Evolutionary conservation across 2,113 vertebrate species (phyloP).

Genomic region (Prolemur simus): DNA sequence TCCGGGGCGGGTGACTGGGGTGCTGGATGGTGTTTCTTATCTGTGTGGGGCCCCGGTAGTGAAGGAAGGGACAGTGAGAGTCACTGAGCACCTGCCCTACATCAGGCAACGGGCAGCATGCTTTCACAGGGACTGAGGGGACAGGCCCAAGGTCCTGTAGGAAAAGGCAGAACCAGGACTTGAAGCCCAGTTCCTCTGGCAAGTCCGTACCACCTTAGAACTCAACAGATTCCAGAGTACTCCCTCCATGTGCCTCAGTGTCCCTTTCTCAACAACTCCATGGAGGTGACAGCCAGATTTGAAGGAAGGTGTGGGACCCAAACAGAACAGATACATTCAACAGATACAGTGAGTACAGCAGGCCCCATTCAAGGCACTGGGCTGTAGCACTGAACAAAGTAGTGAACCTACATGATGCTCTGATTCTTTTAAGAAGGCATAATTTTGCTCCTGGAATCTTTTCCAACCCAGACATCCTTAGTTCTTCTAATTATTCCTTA

Average conservation of each 20-base stretch:
- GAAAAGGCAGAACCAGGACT: neutral
- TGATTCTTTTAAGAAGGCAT: neutral
- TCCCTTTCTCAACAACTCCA: neutral
- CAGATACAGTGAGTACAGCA: neutral
- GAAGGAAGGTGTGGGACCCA: neutral
- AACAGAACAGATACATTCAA: neutral
- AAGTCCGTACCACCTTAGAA: neutral
- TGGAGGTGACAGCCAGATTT: neutral
- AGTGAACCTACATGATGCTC: neutral
- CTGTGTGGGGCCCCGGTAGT: too few species aligned
- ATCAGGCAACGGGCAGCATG: rapidly evolving
- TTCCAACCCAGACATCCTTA: too few species aligned
- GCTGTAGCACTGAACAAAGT: neutral
- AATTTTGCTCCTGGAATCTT: too few species aligned
- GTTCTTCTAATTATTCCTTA: neutral
- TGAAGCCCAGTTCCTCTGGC: neutral
- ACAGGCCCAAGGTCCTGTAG: too few species aligned
- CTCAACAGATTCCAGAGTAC: neutral
- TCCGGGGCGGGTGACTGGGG: rapidly evolving
- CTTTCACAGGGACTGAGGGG: neutral
- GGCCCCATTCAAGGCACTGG: neutral
- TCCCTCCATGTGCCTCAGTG: too few species aligned
- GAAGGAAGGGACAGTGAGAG: neutral
- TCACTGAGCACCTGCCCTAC: rapidly evolving
- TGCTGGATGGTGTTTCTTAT: neutral